phyloP scores from a whole-genome alignment of 1,140 invertebrate genomes.

The Archivesica marissinica region DNA sequence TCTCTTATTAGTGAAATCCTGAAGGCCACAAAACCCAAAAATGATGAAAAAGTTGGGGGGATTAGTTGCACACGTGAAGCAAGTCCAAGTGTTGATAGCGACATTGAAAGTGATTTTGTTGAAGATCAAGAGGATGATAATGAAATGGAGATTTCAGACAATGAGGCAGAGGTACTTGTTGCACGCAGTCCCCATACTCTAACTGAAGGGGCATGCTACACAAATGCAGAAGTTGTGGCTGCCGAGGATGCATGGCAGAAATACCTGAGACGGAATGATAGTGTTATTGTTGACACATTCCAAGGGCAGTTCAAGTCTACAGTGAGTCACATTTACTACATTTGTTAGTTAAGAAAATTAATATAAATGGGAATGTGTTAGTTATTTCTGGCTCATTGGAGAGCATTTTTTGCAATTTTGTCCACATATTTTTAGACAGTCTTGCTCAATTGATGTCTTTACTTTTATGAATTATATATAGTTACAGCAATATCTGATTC shows the following conservation, averaged over 20 bases:
- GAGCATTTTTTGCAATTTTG: no score
- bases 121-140: constrained; percentile 54
- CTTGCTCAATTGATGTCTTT: no score
- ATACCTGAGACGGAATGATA: constrained; percentile 87
- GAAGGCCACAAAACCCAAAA: constrained; percentile 18
- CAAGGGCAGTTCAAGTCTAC: constrained; percentile 90
- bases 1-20: constrained; percentile 26
- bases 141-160: constrained; percentile 55
- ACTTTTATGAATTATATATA: no score
- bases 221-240: constrained; percentile 44
- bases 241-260: constrained; percentile 88
- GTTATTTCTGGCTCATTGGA: no score
- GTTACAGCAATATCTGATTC: no score
- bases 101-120: constrained; percentile 64
- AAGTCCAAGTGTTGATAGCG: constrained; percentile 63
- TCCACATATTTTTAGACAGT: no score
- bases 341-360: no score
- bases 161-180: constrained; percentile 14
- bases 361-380: no score
- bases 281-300: constrained; percentile 89
- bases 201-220: constrained; percentile 30
- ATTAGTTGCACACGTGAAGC: background rate
- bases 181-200: background rate
- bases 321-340: constrained; percentile 84
- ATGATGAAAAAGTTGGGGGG: constrained; percentile 7